Evolutionary conservation across 2,888 invertebrate genomes (phyloP), one percentile per base, ranked within the genome.

Genomic region (Sminthurides aquaticus): DNA sequence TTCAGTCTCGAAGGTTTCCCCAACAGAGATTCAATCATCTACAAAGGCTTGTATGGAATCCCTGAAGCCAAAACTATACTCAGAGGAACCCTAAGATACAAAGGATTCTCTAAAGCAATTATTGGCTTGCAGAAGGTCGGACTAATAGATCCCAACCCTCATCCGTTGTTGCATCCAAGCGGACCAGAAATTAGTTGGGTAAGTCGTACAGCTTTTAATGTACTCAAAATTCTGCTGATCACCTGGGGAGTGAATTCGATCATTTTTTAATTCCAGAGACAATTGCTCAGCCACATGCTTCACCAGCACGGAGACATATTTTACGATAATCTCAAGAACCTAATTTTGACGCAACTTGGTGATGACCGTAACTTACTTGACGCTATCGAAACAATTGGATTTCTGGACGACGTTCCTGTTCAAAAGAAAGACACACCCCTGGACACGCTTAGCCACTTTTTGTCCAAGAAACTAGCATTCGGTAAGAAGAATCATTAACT

Each of bases 161-260:
- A 93, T 79, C 89, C 97, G 0, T 85, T 87, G 75, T 82, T 99
- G n/a, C 98, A 99, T 78, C 90, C 90, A 0, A 89, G 89, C 77
- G 98, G 98, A 54, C 98, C 98, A 0, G 92, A 92, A 69, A 87
- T 97, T 29, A 95, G 96, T 11, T 99, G 99, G 99, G 90, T 91
- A 80, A 77, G 76, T 29, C 22, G 15, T 52, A 58, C 24, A 49
- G 11, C 18, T 15, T 49, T 62, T 49, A 55, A 24, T 58, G 0
- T 49, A 20, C n/a, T n/a, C n/a, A n/a, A n/a, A n/a, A n/a, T n/a
- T n/a, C n/a, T n/a, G n/a, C 22, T 26, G 20, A 20, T 49, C 11
- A 25, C 43, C 5, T 11, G 28, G 18, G 48, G 48, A 58, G 20
- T 5, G 57, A 3, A 28, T 54, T 8, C 58, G 2, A 22, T 64